Evolutionary conservation across 2,888 invertebrate genomes (phyloP).

Genomic region (Embidobia sp.): DNA sequence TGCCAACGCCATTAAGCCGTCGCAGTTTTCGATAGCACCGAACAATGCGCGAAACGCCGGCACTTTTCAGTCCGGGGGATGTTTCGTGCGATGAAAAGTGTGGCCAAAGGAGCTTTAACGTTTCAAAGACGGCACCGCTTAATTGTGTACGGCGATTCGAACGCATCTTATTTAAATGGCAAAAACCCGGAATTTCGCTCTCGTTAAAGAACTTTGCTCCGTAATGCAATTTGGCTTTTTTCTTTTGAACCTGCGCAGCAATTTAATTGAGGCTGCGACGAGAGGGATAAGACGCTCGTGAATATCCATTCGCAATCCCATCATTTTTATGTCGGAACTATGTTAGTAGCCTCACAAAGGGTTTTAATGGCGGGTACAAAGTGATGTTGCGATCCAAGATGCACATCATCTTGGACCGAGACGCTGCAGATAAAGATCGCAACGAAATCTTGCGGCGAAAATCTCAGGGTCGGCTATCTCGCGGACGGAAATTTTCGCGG

Average conservation of each 20-base stretch:
- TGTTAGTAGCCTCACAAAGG: too few relatives aligned
- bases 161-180: conserved; percentile 28
- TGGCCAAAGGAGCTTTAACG: conserved; percentile 26
- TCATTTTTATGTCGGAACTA: not conserved
- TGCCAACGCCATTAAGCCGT: not conserved
- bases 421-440: too few relatives aligned
- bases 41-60: not conserved
- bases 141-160: conserved; percentile 31
- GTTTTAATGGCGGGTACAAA: too few relatives aligned
- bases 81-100: conserved; percentile 9
- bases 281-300: not conserved
- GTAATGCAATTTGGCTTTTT: conserved; percentile 26
- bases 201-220: conserved; percentile 5
- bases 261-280: not conserved
- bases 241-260: conserved; percentile 7
- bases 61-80: not conserved
- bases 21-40: not conserved
- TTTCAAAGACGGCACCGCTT: conserved; percentile 28
- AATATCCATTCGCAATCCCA: not conserved
- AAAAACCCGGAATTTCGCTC: conserved; percentile 9
- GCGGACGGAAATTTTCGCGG: too few relatives aligned
- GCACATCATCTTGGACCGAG: too few relatives aligned
- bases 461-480: too few relatives aligned
- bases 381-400: too few relatives aligned
- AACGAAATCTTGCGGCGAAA: too few relatives aligned